Base-by-base conservation (phyloP, 2,888 invertebrate genomes). In the Tribolium freemani region DNA sequence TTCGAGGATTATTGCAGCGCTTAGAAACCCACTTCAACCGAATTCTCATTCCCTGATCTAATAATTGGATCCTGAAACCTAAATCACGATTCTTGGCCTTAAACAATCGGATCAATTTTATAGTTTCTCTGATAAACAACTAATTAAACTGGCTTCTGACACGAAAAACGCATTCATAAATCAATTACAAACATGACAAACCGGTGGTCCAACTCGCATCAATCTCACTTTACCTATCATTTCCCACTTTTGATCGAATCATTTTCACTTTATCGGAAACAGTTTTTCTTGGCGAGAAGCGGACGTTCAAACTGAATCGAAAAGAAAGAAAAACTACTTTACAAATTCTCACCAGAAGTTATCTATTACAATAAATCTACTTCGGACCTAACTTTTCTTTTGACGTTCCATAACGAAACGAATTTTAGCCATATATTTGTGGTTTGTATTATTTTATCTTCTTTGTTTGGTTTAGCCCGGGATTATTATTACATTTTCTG, bases 1-100 rank as follows among this genome's bases (percentile, higher is more conserved):
- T 69, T 53, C 53, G 16, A 53, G 53, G 58, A 69, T 69, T 69
- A 69, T 69, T 69, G 51, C 69, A 60, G 21, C 69, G 56, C 60
- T 60, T 53, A 60, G 60, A 51, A 58, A 48, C 58, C 21, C 68
- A 31, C 58, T 51, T 50, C 31, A 67, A 68, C 31, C 26, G 60
- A 50, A 60, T 50, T 48, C 68, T 68, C 60, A 70, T 70, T 61
- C 46, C 48, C 61, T 16, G 51, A 56, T 63, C 46, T 56, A 21
- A 56, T 63, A 70, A 70, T 63, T 56, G 63, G 56, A 70, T 63
- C 4, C 30, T 31, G 57, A 60, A 58, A 60, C 58, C 51, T 21
- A 30, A 44, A n/a, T 45, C 69, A 16, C 30, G 58, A 69, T 69
- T 67, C 46, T 38, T 20, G 51, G 51, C 69, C 48, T 44, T 48